Conservation (phyloP, 2,888 invertebrate species). For the Ecliptopera silaceata region DNA sequence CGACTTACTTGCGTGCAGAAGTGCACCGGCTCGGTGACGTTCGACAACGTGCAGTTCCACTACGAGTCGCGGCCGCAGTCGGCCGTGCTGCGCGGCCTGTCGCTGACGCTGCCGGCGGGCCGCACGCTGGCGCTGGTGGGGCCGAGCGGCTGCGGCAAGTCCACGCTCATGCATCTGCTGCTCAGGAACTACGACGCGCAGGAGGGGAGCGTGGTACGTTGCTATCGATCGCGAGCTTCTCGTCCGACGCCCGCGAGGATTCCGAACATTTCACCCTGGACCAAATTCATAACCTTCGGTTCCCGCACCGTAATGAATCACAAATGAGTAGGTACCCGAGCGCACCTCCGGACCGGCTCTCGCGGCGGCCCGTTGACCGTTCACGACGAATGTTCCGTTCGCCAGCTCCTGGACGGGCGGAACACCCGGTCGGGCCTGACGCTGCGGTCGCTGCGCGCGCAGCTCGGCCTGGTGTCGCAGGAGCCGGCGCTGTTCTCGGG, state of each 20-base stretch:
- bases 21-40: slow-evolving; percentile 85
- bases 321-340: too few relatives aligned
- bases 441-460: slow-evolving; percentile 85
- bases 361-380: too few relatives aligned
- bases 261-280: too few relatives aligned
- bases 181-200: slow-evolving; percentile 90
- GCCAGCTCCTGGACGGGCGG: slow-evolving; percentile 78
- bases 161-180: slow-evolving; percentile 89
- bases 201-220: slow-evolving; percentile 74
- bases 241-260: too few relatives aligned
- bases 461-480: slow-evolving; percentile 91
- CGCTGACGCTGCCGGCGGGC: slow-evolving; percentile 84
- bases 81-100: slow-evolving; percentile 86
- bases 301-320: too few relatives aligned
- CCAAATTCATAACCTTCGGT: too few relatives aligned
- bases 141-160: slow-evolving; percentile 91
- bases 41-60: slow-evolving; percentile 86
- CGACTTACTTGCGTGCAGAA: slow-evolving; percentile 55
- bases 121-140: slow-evolving; percentile 88
- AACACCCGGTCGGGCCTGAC: slow-evolving; percentile 83
- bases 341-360: too few relatives aligned
- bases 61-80: slow-evolving; percentile 89
- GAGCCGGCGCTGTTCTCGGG: slow-evolving; percentile 93
- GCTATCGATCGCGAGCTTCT: too few relatives aligned
- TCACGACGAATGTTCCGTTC: too few relatives aligned